Conservation (phyloP, 2,888 invertebrate species). For the Eupithecia abbreviata region DNA sequence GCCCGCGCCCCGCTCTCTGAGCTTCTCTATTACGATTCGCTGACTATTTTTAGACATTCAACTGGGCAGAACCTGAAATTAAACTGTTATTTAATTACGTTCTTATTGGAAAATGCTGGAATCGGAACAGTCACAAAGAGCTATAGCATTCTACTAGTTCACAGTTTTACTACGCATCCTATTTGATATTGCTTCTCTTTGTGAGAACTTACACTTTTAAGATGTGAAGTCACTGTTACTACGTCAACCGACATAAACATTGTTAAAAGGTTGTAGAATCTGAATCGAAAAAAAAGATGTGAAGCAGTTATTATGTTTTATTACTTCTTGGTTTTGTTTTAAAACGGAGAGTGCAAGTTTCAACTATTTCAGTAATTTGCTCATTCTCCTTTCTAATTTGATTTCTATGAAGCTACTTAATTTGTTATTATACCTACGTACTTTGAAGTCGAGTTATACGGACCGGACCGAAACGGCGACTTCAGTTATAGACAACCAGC, state of each 20-base stretch:
- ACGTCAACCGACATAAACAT: too few species aligned
- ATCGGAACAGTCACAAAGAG: neutral
- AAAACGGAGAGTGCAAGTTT: neutral
- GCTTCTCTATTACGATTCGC: neutral
- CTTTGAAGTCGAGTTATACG: neutral
- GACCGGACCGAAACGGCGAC: neutral
- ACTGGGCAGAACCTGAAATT: neutral
- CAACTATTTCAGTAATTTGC: neutral
- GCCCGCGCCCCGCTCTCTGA: slow-evolving; percentile 36
- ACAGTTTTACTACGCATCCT: neutral
- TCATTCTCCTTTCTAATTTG: neutral
- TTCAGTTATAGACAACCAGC: neutral
- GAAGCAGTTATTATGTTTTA: neutral
- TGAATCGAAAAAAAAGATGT: too few species aligned
- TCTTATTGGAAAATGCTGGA: neutral
- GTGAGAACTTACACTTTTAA: neutral
- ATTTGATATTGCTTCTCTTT: neutral
- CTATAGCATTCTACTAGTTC: neutral
- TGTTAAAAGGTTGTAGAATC: too few species aligned
- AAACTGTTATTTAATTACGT: neutral
- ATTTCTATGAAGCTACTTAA: neutral
- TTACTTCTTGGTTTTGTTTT: neutral
- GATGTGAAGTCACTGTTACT: neutral
- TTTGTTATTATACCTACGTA: neutral
- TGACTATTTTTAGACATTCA: slow-evolving; percentile 1